Evolutionary conservation across 2,113 vertebrate genomes (phyloP).

Genomic region (Vimba vimba): DNA sequence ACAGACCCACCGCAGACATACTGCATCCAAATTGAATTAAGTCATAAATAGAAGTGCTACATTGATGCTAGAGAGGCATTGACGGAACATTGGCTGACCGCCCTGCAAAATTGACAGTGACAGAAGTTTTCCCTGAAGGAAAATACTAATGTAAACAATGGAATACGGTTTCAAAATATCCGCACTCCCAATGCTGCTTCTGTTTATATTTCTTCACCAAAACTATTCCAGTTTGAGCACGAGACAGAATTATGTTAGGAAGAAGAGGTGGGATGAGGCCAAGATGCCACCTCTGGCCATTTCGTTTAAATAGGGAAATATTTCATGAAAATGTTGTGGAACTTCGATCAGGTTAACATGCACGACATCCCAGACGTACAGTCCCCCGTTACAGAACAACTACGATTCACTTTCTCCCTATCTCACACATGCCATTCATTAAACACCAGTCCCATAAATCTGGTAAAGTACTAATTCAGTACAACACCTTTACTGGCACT

Average conservation of each 20-base stretch:
- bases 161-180: constrained; percentile 74
- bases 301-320: constrained; percentile 16
- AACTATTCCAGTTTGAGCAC: constrained; percentile 35
- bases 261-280: constrained; percentile 13
- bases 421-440: neutral
- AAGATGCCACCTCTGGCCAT: neutral
- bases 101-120: constrained; percentile 75
- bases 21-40: constrained; percentile 74
- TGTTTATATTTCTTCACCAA: constrained; percentile 72
- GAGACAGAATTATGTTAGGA: neutral
- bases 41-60: constrained; percentile 66
- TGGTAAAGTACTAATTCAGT: neutral
- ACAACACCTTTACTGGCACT: neutral
- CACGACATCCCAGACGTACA: neutral
- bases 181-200: constrained; percentile 67
- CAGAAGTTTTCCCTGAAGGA: constrained; percentile 78
- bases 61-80: constrained; percentile 67
- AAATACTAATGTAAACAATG: constrained; percentile 77
- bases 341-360: neutral
- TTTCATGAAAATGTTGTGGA: constrained; percentile 28
- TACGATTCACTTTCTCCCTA: neutral
- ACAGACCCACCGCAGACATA: constrained; percentile 68
- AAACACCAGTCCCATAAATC: constrained; percentile 9
- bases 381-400: neutral
- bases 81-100: constrained; percentile 67